These are phyloP conservation scores for Copidosoma aretas DNA, from an alignment of 2,888 invertebrate species.

Conservation along the genomic window DNA sequence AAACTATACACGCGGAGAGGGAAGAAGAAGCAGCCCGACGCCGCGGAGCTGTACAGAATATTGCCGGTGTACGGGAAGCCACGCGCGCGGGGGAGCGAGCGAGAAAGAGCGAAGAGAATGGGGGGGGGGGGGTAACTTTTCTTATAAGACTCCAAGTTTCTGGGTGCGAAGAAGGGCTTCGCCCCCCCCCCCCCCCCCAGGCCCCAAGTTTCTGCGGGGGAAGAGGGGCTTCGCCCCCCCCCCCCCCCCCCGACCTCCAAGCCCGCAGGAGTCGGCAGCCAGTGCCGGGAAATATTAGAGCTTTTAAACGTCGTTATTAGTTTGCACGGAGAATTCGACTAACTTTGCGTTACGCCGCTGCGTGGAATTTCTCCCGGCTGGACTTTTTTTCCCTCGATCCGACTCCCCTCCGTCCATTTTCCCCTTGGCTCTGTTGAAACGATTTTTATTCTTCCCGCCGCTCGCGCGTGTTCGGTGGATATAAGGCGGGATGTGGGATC, in stretches of 20 bases:
- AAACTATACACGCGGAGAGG: conserved; percentile 10
- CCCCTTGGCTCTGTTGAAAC: neutral
- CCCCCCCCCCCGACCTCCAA: conserved; percentile 41
- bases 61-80: conserved; percentile 4
- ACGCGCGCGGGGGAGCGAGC: conserved; percentile 41
- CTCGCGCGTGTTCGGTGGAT: too few relatives aligned
- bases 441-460: too few relatives aligned
- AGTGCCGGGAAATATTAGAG: conserved; percentile 54
- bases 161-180: conserved; percentile 52
- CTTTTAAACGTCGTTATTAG: conserved; percentile 59
- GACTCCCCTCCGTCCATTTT: neutral
- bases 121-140: conserved; percentile 56
- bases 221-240: conserved; percentile 47
- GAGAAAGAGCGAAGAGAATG: conserved; percentile 43
- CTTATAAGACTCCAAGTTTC: conserved; percentile 58
- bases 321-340: conserved; percentile 54
- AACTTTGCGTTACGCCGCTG: conserved; percentile 47
- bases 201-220: conserved; percentile 55
- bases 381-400: neutral
- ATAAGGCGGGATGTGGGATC: too few relatives aligned
- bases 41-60: neutral
- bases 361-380: neutral
- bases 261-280: neutral
- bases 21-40: neutral
- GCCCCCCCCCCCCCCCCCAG: conserved; percentile 43